Evolutionary conservation across 2,113 vertebrate species (phyloP).

Genomic region (Pycnonotus jocosus): DNA sequence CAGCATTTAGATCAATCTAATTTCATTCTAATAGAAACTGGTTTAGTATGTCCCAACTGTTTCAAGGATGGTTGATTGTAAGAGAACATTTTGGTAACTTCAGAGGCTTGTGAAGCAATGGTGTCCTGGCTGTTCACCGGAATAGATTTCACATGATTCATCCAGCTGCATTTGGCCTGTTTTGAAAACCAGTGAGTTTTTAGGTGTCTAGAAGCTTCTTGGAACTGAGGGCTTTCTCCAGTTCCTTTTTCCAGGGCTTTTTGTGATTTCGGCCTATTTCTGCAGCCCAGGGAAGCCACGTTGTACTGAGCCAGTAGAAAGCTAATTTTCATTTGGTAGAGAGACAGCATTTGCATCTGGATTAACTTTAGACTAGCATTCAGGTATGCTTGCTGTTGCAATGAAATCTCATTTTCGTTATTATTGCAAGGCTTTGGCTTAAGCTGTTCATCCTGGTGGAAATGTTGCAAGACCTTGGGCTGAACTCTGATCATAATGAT

Average conservation of each 20-base stretch:
- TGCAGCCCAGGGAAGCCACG: not conserved
- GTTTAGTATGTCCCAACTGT: not conserved
- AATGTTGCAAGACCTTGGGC: constrained; percentile 54
- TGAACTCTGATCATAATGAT: constrained; percentile 18
- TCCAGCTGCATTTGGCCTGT: not conserved
- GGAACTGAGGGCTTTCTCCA: not conserved
- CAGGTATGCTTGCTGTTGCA: constrained; percentile 46
- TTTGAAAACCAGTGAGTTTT: constrained; percentile 31
- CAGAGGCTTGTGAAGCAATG: not conserved
- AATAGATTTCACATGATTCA: constrained; percentile 37
- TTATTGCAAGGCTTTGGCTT: constrained; percentile 41
- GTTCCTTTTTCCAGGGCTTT: constrained; percentile 10
- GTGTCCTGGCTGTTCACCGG: not conserved
- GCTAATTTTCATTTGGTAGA: constrained; percentile 34
- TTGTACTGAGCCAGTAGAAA: not conserved
- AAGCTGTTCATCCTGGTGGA: constrained; percentile 10
- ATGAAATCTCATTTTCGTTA: constrained; percentile 12
- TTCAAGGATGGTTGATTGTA: not conserved
- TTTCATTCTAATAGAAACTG: not conserved
- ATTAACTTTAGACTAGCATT: constrained; percentile 41
- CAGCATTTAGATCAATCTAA: not conserved
- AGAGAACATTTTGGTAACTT: constrained; percentile 43
- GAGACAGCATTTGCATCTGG: constrained; percentile 15
- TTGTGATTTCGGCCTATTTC: not conserved
- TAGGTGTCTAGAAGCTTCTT: constrained; percentile 34